These are phyloP conservation scores for Cepphus grylle DNA, from an alignment of 2,113 vertebrate species.

Conservation along the genomic window DNA sequence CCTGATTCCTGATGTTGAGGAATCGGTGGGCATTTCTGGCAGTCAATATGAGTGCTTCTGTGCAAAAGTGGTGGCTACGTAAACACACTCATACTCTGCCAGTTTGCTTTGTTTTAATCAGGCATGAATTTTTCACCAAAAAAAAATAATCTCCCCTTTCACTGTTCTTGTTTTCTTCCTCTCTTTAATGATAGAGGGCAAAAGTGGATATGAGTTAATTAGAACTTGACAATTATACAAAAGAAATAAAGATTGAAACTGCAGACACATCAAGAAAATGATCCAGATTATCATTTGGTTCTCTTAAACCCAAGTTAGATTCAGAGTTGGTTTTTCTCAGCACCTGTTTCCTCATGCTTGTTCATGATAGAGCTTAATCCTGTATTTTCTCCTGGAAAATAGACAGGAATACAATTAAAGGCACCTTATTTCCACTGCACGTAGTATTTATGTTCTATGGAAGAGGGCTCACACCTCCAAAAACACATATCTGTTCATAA, in stretches of 20 bases:
- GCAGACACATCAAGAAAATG: not conserved
- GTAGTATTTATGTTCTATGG: not conserved
- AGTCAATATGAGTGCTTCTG: not conserved
- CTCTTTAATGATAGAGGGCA: not conserved
- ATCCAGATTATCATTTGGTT: not conserved
- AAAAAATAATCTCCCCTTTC: not conserved
- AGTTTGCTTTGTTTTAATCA: conserved; percentile 20
- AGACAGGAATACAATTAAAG: not conserved
- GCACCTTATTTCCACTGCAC: not conserved
- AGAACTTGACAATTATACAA: not conserved
- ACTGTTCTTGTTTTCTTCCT: not conserved
- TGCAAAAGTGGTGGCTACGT: not conserved
- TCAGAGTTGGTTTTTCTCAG: not conserved
- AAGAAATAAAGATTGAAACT: not conserved
- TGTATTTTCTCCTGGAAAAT: not conserved
- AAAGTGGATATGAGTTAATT: not conserved
- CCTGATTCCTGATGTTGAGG: not conserved
- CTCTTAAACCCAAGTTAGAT: not conserved
- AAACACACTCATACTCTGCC: not conserved
- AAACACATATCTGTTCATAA: not conserved
- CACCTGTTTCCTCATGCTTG: not conserved
- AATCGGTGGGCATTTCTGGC: not conserved
- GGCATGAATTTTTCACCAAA: not conserved
- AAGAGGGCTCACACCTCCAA: not conserved
- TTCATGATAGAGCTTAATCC: not conserved